These are phyloP conservation scores for Loripinus fragilis DNA, from an alignment of 2,888 invertebrate genomes.

Conservation along the genomic window DNA sequence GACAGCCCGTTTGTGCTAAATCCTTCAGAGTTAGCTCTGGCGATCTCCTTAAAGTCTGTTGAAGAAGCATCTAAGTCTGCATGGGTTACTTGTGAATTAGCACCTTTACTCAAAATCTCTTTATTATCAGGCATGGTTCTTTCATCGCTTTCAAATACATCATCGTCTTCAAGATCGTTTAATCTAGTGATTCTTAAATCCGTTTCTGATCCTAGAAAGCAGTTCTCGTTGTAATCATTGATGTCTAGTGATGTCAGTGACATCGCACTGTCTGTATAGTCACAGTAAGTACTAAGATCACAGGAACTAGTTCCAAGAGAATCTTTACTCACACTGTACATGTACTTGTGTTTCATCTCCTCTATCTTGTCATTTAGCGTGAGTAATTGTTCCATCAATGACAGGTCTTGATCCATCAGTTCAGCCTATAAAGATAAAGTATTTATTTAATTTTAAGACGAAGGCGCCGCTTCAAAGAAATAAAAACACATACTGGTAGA, in stretches of 20 bases:
- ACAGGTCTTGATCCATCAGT: constrained; percentile 80
- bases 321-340: constrained; percentile 48
- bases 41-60: no score
- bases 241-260: constrained; percentile 30
- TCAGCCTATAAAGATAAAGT: constrained; percentile 71
- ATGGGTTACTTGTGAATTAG: no score
- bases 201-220: not conserved
- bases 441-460: no score
- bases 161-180: not conserved
- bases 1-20: no score
- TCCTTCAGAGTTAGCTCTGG: no score
- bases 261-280: constrained; percentile 47
- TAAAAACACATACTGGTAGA: no score
- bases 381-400: constrained; percentile 78
- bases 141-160: not conserved
- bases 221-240: not conserved
- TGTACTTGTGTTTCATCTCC: constrained; percentile 71
- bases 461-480: no score
- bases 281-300: constrained; percentile 33
- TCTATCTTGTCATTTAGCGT: constrained; percentile 81
- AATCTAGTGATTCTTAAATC: not conserved
- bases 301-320: constrained; percentile 55
- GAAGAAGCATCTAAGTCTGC: no score
- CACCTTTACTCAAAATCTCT: no score
- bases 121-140: no score